A percentile compares a stretch with the other conserved stretches of the same genome.
phyloP scores from a whole-genome alignment of 2,797 vertebrate genomes.

The Petrocephalus schoutedeni region DNA sequence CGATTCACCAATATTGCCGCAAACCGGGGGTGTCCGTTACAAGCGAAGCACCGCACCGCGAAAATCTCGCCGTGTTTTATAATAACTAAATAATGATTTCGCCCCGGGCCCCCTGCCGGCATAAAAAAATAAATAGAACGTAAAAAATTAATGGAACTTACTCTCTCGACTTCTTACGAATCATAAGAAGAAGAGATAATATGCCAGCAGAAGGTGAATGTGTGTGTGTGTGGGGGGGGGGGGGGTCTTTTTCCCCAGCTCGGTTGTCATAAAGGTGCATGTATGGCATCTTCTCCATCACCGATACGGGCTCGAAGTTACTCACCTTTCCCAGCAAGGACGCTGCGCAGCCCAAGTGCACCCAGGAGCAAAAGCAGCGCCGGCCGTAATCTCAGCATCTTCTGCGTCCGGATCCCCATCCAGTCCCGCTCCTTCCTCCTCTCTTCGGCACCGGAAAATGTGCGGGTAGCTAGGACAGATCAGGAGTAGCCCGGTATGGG shows the following conservation, averaged over 20 bases:
- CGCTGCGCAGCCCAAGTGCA: constrained; percentile 57
- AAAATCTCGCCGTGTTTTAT: neutral
- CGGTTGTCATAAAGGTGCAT: neutral
- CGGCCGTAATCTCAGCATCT: constrained; percentile 44
- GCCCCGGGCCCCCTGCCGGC: neutral
- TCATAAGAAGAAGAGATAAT: neutral
- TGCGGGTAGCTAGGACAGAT: constrained; percentile 19
- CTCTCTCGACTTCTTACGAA: neutral
- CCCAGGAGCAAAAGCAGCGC: constrained; percentile 58
- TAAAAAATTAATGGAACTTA: neutral
- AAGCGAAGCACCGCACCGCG: neutral
- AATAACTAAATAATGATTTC: neutral
- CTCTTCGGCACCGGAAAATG: constrained; percentile 18
- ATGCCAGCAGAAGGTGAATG: neutral
- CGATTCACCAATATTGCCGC: neutral
- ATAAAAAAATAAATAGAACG: neutral
- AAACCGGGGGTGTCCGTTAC: neutral
- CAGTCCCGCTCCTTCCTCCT: constrained; percentile 38
- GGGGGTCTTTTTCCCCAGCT: neutral
- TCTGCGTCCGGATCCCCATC: constrained; percentile 41
- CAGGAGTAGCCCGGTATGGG: constrained; percentile 23
- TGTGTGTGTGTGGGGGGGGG: neutral
- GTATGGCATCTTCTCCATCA: neutral
- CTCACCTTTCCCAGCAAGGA: constrained; percentile 77
- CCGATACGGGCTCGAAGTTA: constrained; percentile 32